Evolutionary conservation across 23 tunicate genomes (phyloP).

Genomic region (Corella eumyota): DNA sequence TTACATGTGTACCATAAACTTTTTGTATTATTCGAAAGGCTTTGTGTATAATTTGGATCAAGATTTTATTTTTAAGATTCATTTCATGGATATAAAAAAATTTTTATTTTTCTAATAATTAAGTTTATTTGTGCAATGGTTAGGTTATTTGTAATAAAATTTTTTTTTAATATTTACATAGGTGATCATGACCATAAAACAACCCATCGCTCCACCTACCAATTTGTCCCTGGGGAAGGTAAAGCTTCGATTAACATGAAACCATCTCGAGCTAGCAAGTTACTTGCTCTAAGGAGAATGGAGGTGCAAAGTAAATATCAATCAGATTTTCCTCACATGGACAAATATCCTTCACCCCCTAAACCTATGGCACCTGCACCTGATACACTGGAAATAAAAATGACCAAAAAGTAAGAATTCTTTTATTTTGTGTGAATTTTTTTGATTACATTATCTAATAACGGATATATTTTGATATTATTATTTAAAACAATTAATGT

Average conservation of each 20-base stretch:
- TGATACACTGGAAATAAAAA: slow-evolving; percentile 70
- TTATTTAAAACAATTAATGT: neutral
- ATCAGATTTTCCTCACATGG: slow-evolving; percentile 46
- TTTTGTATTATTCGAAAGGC: neutral
- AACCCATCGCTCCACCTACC: slow-evolving; percentile 43
- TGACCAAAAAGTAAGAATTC: slow-evolving; percentile 49
- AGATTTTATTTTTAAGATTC: too few relatives aligned
- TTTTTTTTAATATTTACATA: slow-evolving; percentile 2
- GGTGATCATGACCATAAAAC: slow-evolving; percentile 60
- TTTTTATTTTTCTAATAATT: too few relatives aligned
- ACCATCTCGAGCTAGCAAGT: slow-evolving; percentile 7
- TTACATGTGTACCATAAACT: neutral
- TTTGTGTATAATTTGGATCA: too few relatives aligned
- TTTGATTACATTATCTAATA: neutral
- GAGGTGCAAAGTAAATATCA: slow-evolving; percentile 59
- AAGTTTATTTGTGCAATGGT: too few relatives aligned
- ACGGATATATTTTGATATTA: neutral
- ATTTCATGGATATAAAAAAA: too few relatives aligned
- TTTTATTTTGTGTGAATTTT: neutral
- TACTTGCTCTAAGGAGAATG: slow-evolving; percentile 46
- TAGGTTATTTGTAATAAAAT: neutral
- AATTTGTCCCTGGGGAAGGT: slow-evolving; percentile 13
- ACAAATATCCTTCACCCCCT: slow-evolving; percentile 39
- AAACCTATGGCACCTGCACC: slow-evolving; percentile 82
- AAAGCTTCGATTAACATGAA: slow-evolving; percentile 7